Evolutionary conservation across 2,888 invertebrate genomes (phyloP).

Genomic region (Tineola bisselliella): DNA sequence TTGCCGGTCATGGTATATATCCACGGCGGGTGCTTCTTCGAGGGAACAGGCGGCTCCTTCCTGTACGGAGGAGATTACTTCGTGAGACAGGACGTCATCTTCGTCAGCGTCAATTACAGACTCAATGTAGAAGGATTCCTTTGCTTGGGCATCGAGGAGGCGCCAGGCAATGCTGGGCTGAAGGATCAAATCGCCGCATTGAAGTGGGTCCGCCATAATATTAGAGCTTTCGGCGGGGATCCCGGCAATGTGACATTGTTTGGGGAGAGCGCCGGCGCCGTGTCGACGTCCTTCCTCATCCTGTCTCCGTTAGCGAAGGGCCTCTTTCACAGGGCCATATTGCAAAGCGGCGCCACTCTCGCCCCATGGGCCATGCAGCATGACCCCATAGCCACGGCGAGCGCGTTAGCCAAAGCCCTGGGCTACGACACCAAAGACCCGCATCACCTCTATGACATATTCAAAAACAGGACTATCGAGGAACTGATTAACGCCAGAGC

Average conservation of each 20-base stretch:
- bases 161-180: conserved; percentile 73
- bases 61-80: conserved; percentile 70
- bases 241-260: conserved; percentile 51
- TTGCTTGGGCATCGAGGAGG: conserved; percentile 69
- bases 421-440: conserved; percentile 47
- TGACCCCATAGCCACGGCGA: conserved; percentile 43
- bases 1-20: conserved; percentile 72
- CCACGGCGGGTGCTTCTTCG: conserved; percentile 71
- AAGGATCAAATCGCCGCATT: conserved; percentile 61
- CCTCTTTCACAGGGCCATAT: conserved; percentile 48
- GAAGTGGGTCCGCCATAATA: conserved; percentile 49
- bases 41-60: conserved; percentile 68
- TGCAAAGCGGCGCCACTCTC: conserved; percentile 51
- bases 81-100: conserved; percentile 64
- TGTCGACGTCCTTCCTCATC: conserved; percentile 46
- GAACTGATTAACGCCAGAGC: conserved; percentile 41
- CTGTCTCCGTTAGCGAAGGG: conserved; percentile 44
- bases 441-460: conserved; percentile 37
- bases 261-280: conserved; percentile 58
- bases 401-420: conserved; percentile 38
- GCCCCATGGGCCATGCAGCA: conserved; percentile 50
- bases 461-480: conserved; percentile 35
- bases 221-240: conserved; percentile 48
- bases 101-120: conserved; percentile 71
- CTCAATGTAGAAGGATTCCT: conserved; percentile 70